Evolutionary conservation across 2,888 invertebrate genomes (phyloP), one percentile per base, ranked within the genome.

Genomic region (Cheilosia scutellata): DNA sequence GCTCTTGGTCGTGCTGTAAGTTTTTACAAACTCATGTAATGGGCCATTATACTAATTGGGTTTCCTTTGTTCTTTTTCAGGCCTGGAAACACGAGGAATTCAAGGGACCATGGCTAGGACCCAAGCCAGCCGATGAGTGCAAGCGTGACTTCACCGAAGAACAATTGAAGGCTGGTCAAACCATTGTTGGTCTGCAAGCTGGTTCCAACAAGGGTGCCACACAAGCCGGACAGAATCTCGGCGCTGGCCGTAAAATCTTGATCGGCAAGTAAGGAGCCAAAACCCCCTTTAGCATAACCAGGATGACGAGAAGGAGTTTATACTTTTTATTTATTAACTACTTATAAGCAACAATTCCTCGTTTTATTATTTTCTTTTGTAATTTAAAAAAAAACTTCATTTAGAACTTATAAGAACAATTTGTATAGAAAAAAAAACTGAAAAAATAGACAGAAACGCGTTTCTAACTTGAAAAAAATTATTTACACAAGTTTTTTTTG

Each of bases 201-300:
- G 99, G 99, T 80, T 96, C 96, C 92, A 99, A 99, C 95, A 98
- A 98, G 93, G 98, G 98, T 53, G 98, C 98, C 89, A 96, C 96
- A 83, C 98, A 98, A 93, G 95, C 97, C 33, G 98, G 98, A 33
- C 95, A 95, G 92, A 98, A 96, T 93, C 94, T 98, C 80, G 98
- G 98, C 87, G 97, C 97, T 88, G 95, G 96, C 89, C 96, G 97
- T 91, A 97, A 97, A 93, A 97, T 97, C 93, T 94, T 98, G 91
- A 94, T 97, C 92, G 97, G 97, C 94, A 97, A 98, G 95, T 97
- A 95, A 95, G 88, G 5, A 37, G 16, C 27, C 55, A 11, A 20
- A 33, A 20, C 51, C n/a, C 25, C 55, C 47, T 27, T 53, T 63
- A 37, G 53, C 55, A 16, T 55, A 63, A 55, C 11, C 78, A 78